Evolutionary conservation across 2,797 vertebrate genomes (phyloP).

Genomic region (Crenichthys baileyi): DNA sequence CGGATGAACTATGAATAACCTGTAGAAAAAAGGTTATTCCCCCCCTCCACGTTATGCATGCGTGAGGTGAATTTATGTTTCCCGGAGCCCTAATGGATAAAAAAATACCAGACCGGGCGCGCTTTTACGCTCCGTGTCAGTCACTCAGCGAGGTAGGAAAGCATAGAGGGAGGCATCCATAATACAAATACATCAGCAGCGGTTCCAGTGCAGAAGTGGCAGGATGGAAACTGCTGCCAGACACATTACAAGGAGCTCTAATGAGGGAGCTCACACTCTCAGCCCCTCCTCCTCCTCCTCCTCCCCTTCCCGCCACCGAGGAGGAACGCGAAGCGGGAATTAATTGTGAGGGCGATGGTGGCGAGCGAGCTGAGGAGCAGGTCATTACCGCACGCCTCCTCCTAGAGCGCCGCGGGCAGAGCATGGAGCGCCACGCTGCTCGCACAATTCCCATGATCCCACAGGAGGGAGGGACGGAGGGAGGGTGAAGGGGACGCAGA

Average conservation of each 20-base stretch:
- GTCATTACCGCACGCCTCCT: constrained; percentile 83
- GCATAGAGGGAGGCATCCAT: constrained; percentile 70
- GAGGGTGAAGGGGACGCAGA: constrained; percentile 10
- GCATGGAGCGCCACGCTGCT: constrained; percentile 79
- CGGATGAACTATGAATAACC: constrained; percentile 52
- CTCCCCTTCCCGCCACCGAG: constrained; percentile 52
- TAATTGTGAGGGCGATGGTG: constrained; percentile 83
- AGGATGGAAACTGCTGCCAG: constrained; percentile 80
- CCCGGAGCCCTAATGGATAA: constrained; percentile 50
- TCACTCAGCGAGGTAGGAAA: constrained; percentile 65
- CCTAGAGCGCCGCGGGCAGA: constrained; percentile 80
- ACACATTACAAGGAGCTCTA: constrained; percentile 83
- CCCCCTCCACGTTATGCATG: constrained; percentile 40
- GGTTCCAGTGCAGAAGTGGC: constrained; percentile 77
- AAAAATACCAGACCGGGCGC: constrained; percentile 43
- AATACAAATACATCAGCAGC: constrained; percentile 77
- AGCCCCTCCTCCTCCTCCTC: constrained; percentile 18
- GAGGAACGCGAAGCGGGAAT: constrained; percentile 79
- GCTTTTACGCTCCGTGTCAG: constrained; percentile 62
- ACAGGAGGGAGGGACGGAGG: constrained; percentile 60
- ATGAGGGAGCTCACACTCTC: constrained; percentile 76
- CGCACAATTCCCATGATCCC: constrained; percentile 82
- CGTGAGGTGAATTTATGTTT: constrained; percentile 61
- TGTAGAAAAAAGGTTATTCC: constrained; percentile 2
- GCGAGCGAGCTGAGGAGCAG: constrained; percentile 82